Conservation (phyloP, 2,888 invertebrate species). For the Macaria notata region DNA sequence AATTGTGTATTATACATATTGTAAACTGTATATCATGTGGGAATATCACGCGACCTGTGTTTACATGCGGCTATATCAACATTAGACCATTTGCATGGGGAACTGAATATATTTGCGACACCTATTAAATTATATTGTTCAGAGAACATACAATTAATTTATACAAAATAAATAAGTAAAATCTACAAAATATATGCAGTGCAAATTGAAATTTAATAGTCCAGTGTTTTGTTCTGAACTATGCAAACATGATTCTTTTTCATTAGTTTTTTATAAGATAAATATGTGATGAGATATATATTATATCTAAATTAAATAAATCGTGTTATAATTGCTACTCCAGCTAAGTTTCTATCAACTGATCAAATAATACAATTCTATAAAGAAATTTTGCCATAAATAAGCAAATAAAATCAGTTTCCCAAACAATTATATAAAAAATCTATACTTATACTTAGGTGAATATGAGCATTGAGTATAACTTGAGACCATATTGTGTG, state of each 20-base stretch:
- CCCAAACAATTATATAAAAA: slow-evolving; percentile 1
- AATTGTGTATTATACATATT: slow-evolving; percentile 80
- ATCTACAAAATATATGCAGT: too few species aligned
- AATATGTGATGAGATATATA: too few species aligned
- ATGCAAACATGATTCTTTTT: too few species aligned
- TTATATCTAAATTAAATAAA: too few species aligned
- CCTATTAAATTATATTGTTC: background rate
- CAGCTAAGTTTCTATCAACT: too few species aligned
- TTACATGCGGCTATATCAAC: slow-evolving; percentile 19
- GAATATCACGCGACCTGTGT: slow-evolving; percentile 32
- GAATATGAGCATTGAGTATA: slow-evolving; percentile 35
- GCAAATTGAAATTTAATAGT: too few species aligned
- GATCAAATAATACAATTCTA: too few species aligned
- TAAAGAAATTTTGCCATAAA: too few species aligned
- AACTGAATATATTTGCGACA: slow-evolving; percentile 10
- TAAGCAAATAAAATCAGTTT: slow-evolving; percentile 6
- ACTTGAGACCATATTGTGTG: slow-evolving; percentile 3
- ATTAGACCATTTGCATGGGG: slow-evolving; percentile 14
- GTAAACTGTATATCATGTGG: slow-evolving; percentile 32
- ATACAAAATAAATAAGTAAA: background rate
- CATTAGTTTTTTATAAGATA: too few species aligned
- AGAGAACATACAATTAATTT: background rate
- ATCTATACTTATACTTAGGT: slow-evolving; percentile 23
- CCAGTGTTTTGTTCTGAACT: too few species aligned
- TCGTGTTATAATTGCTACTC: too few species aligned